Conservation (phyloP, 2,113 vertebrate genomes). For the Gobio gobio region DNA sequence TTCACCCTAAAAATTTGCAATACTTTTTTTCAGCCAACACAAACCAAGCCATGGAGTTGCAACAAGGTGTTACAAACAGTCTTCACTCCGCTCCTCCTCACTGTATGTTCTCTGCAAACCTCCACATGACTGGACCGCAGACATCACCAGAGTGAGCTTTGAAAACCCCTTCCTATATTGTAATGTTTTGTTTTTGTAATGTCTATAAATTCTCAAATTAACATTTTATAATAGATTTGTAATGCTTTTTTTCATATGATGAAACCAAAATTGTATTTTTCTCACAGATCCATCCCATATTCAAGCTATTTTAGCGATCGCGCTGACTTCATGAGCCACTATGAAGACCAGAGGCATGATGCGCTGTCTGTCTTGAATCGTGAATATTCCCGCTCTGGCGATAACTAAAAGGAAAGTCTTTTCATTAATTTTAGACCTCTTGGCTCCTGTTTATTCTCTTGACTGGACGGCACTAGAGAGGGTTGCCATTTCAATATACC, state of each 20-base stretch:
- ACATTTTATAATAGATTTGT: neutral
- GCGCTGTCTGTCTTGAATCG: constrained; percentile 58
- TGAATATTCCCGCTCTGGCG: constrained; percentile 63
- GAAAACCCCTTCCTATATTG: neutral
- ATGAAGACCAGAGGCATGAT: constrained; percentile 65
- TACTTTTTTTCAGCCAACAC: constrained; percentile 46
- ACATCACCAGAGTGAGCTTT: constrained; percentile 79
- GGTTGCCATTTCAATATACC: neutral
- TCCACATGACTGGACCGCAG: constrained; percentile 74
- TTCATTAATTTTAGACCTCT: neutral
- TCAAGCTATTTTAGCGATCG: constrained; percentile 69
- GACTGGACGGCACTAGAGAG: neutral
- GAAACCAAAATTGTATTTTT: constrained; percentile 38
- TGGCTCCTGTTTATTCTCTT: neutral
- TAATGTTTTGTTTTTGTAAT: neutral
- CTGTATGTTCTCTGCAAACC: constrained; percentile 72
- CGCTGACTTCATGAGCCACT: constrained; percentile 28
- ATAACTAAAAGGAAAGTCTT: neutral
- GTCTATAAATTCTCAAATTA: neutral
- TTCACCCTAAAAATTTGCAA: neutral
- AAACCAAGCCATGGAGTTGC: constrained; percentile 50
- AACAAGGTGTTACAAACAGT: constrained; percentile 54
- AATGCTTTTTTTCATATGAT: neutral
- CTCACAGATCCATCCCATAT: constrained; percentile 71
- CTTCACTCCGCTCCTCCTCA: constrained; percentile 65